A percentile compares a stretch with the other conserved stretches of the same genome.
Evolutionary conservation across 2,888 invertebrate species (phyloP).

Genomic region (Protonemura montana): DNA sequence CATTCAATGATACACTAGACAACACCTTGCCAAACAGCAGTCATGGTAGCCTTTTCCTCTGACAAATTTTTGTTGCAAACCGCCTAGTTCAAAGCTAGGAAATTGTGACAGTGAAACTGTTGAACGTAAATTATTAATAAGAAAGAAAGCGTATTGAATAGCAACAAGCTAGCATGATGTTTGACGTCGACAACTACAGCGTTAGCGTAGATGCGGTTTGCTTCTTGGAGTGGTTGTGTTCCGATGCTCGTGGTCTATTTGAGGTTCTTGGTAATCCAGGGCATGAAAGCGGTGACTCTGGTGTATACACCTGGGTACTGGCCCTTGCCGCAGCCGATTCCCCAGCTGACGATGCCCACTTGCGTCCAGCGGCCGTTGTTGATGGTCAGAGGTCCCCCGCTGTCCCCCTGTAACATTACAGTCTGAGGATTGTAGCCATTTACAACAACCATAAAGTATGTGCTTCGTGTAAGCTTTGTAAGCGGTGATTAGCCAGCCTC

Average conservation of each 20-base stretch:
- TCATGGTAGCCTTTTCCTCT: background rate
- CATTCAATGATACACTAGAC: background rate
- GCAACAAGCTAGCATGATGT: background rate
- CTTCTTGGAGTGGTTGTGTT: background rate
- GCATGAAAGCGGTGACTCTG: conserved; percentile 80
- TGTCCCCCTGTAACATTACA: conserved; percentile 74
- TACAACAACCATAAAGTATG: background rate
- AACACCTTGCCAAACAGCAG: background rate
- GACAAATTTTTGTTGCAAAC: background rate
- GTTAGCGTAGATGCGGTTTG: background rate
- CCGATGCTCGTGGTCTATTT: conserved; percentile 60
- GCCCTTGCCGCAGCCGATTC: conserved; percentile 90
- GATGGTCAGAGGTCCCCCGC: conserved; percentile 87
- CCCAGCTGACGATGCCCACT: conserved; percentile 90
- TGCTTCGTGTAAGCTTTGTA: too few species aligned
- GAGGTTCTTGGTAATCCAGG: conserved; percentile 87
- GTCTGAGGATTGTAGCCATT: too few species aligned
- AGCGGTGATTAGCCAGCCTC: too few species aligned
- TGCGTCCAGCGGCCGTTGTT: conserved; percentile 81
- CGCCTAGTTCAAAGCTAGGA: background rate
- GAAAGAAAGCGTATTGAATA: background rate
- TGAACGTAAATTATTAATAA: background rate
- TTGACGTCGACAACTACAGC: background rate
- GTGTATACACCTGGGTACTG: conserved; percentile 92
- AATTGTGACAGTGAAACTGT: background rate